Conservation (phyloP, 2,888 invertebrate genomes). For the Ormyrus thymus region DNA sequence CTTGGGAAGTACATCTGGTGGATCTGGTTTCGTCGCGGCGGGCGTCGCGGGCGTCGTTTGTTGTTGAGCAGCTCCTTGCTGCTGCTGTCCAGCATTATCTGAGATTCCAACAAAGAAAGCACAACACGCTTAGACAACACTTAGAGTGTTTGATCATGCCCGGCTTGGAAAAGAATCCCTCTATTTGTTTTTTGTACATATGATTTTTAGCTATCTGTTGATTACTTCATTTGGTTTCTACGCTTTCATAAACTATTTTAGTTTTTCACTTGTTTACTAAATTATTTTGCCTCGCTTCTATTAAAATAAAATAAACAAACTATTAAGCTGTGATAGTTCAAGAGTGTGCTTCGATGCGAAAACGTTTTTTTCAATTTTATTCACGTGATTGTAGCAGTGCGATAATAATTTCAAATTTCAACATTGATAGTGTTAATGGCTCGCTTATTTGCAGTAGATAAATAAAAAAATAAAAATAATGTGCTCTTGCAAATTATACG, state of each 20-base stretch:
- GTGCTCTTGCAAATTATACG: conserved; percentile 33
- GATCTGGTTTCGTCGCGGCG: conserved; percentile 84
- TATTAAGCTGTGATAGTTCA: conserved; percentile 36
- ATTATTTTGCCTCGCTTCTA: background rate
- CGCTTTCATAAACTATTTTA: background rate
- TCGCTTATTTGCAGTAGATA: conserved; percentile 31
- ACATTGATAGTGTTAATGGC: conserved; percentile 12
- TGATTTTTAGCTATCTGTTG: conserved; percentile 25
- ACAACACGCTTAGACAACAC: conserved; percentile 76
- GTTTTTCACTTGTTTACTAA: conserved; percentile 3
- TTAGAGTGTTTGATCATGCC: conserved; percentile 76
- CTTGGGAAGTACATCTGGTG: conserved; percentile 96
- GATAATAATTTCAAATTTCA: conserved; percentile 3
- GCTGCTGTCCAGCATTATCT: conserved; percentile 76
- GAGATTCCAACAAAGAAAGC: conserved; percentile 76
- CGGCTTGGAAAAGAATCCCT: conserved; percentile 66
- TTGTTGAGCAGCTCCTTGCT: conserved; percentile 75
- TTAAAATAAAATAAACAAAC: conserved; percentile 53
- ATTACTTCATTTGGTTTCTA: conserved; percentile 19
- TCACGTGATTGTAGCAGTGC: conserved; percentile 41
- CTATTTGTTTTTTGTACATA: conserved; percentile 58
- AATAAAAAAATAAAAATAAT: conserved; percentile 13
- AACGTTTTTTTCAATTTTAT: conserved; percentile 51
- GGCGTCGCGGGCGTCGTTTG: conserved; percentile 82
- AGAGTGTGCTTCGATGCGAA: conserved; percentile 49